Percentiles rank a stretch among this genome's conserved stretches.
phyloP scores from a whole-genome alignment of 2,113 vertebrate species.

The Ptychochromis oligacanthus region DNA sequence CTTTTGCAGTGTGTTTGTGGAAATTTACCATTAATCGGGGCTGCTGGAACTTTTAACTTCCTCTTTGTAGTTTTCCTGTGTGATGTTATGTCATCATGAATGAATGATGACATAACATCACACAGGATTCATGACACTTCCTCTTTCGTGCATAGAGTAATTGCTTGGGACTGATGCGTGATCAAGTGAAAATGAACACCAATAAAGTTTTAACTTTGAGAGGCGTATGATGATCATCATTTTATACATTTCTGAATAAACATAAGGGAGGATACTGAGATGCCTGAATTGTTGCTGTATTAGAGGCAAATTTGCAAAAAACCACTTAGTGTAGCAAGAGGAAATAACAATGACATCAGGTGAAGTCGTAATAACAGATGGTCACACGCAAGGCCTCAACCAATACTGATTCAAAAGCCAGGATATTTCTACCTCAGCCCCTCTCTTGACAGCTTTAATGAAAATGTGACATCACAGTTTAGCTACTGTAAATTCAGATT shows the following conservation, averaged over 20 bases:
- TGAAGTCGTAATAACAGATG: not conserved
- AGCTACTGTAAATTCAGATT: not conserved
- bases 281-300: accelerated
- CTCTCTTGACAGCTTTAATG: not conserved
- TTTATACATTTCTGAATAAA: not conserved
- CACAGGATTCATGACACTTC: not conserved
- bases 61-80: not conserved
- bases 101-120: too few relatives aligned
- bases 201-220: too few relatives aligned
- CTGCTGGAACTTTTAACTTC: not conserved
- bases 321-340: not conserved
- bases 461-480: not conserved
- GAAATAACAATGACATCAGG: not conserved
- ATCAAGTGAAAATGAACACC: not conserved
- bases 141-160: not conserved
- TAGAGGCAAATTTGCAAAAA: not conserved
- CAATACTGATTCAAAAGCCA: accelerated
- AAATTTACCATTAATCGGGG: not conserved
- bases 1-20: not conserved
- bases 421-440: not conserved
- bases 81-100: not conserved
- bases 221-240: not conserved
- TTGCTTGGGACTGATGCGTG: not conserved
- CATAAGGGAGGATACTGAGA: not conserved
- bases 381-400: not conserved